phyloP scores from a whole-genome alignment of 2,888 invertebrate species.

The Xestia sexstrigata region DNA sequence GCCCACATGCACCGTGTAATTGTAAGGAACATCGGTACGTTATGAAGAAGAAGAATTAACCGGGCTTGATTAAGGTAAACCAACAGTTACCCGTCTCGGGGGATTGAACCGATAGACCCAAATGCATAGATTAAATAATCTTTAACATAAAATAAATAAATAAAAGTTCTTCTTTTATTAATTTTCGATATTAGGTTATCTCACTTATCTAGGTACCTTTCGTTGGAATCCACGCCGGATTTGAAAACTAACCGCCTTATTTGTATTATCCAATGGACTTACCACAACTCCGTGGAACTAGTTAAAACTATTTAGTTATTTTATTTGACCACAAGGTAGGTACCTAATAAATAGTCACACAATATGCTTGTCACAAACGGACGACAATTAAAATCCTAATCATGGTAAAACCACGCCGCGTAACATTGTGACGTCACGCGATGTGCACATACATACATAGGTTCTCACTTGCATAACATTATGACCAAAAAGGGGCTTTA shows the following conservation, averaged over 20 bases:
- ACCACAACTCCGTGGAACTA: not conserved
- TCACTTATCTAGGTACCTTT: not conserved
- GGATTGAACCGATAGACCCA: not conserved
- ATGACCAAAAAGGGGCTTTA: too few species aligned
- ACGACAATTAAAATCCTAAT: constrained; percentile 44
- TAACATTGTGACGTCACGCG: constrained; percentile 50
- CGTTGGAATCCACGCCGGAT: not conserved
- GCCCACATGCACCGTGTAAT: too few species aligned
- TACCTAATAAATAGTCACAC: constrained; percentile 14
- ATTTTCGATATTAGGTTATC: too few species aligned
- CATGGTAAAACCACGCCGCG: constrained; percentile 38
- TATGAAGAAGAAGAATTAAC: too few species aligned
- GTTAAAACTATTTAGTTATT: not conserved
- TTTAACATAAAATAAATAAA: too few species aligned
- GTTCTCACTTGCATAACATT: too few species aligned
- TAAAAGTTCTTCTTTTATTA: too few species aligned
- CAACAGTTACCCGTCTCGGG: too few species aligned
- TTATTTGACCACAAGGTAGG: not conserved
- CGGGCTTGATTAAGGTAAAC: too few species aligned
- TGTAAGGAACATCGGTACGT: too few species aligned
- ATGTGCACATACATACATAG: constrained; percentile 28
- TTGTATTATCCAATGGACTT: not conserved
- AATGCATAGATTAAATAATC: not conserved
- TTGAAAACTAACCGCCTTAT: not conserved
- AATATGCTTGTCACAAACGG: constrained; percentile 22